Conservation (phyloP, 2,888 invertebrate species). For the Hydropsyche betteni region DNA sequence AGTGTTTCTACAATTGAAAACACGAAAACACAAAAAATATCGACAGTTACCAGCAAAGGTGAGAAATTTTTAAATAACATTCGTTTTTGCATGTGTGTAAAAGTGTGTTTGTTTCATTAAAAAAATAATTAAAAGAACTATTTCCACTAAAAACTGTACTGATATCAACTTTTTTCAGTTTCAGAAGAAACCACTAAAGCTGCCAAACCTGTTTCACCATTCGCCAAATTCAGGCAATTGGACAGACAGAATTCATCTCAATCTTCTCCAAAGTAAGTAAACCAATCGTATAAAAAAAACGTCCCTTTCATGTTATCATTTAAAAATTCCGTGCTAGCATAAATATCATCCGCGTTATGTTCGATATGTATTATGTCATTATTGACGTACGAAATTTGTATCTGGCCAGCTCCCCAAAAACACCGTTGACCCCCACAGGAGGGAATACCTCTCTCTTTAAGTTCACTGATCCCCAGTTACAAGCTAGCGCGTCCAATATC, state of each 20-base stretch:
- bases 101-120: slow-evolving; percentile 36
- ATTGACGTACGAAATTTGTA: slow-evolving; percentile 26
- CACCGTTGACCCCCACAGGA: slow-evolving; percentile 71
- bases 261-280: slow-evolving; percentile 77
- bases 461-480: slow-evolving; percentile 91
- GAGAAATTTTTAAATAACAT: not conserved
- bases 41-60: slow-evolving; percentile 50
- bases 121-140: not conserved
- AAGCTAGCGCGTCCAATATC: slow-evolving; percentile 91
- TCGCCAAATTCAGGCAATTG: slow-evolving; percentile 91
- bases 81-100: not conserved
- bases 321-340: no score
- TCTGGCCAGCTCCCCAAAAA: slow-evolving; percentile 75
- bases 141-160: not conserved
- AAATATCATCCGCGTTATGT: not conserved
- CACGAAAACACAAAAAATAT: slow-evolving; percentile 43
- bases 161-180: slow-evolving; percentile 58
- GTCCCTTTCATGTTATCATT: not conserved
- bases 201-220: slow-evolving; percentile 81
- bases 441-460: slow-evolving; percentile 82
- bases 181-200: slow-evolving; percentile 65
- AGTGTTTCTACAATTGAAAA: slow-evolving; percentile 46
- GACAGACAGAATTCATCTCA: slow-evolving; percentile 85
- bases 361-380: not conserved
- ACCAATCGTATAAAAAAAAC: not conserved